Evolutionary conservation across 2,888 invertebrate species (phyloP), one percentile per base, ranked within the genome.

Genomic region (Candidula unifasciata): DNA sequence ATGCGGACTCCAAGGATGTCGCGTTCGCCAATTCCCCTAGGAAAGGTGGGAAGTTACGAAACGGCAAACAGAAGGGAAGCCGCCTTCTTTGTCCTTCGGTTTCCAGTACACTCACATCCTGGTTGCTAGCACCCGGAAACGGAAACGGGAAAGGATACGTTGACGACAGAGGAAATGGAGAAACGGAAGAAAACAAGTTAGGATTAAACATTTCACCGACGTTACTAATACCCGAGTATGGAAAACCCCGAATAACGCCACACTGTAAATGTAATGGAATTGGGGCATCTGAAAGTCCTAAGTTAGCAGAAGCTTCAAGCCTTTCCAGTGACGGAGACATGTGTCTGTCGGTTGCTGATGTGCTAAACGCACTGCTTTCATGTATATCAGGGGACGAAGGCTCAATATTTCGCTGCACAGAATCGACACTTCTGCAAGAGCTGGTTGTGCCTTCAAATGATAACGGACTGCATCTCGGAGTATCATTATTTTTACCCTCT

Each of bases 321-420:
- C 33, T 68, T 8, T 69, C 54, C 5, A 27, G 52, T 30, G 54
- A 0, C 13, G 24, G 8, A 3, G 52, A 33, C 8, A 3, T 33
- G 1, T 30, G 73, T 60, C 81, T 35, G 2, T 57, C 60, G n/a
- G 27, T 21, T 27, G 81, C 57, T 2, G 81, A 73, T 27, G 35
- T 57, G n/a, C 68, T 73, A 69, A 73, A 73, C 1, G 73, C 71
- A 60, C 81, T 81, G 73, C 24, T 71, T 0, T 33, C 81, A 3
- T 13, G 21, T 2, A 52, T 44, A 24, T n/a, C 44, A 18, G 69
- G 13, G 18, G 78, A 35, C 24, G 78, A 30, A 5, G 64, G 18
- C 21, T 81, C 81, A 5, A 73, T 21, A 18, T 78, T 33, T 78
- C n/a, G 60, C 24, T 44, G 44, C 13, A 44, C 33, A 21, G 71